Evolutionary conservation across 2,113 vertebrate genomes (phyloP).

Genomic region (Anarhynchus alexandrinus): DNA sequence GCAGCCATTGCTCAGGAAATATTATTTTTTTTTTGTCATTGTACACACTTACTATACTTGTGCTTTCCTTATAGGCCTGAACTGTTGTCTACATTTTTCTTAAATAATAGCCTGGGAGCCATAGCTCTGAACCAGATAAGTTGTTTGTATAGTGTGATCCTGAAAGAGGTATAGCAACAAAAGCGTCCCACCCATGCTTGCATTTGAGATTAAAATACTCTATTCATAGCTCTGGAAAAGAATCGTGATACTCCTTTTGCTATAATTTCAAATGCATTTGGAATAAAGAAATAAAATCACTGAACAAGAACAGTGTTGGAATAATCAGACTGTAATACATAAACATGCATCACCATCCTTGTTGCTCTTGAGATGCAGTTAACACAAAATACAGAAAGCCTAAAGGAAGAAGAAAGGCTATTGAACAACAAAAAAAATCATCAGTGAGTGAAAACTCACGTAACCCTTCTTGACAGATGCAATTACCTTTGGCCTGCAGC

Average conservation of each 20-base stretch:
- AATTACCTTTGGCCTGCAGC: constrained; percentile 44
- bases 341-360: neutral
- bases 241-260: neutral
- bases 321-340: neutral
- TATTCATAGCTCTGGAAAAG: neutral
- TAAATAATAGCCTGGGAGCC: neutral
- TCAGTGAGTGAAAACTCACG: neutral
- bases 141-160: neutral
- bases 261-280: neutral
- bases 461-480: constrained; percentile 12
- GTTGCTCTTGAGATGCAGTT: neutral
- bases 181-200: neutral
- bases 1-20: neutral
- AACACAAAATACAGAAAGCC: neutral
- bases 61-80: neutral
- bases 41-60: neutral
- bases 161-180: neutral
- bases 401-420: neutral
- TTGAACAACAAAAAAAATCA: neutral
- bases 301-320: neutral
- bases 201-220: neutral
- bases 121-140: neutral
- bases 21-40: neutral
- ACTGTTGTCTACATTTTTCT: neutral
- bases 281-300: neutral